These are phyloP conservation scores for Lepidurus couesii DNA, from an alignment of 1,140 invertebrate genomes.

Conservation along the genomic window DNA sequence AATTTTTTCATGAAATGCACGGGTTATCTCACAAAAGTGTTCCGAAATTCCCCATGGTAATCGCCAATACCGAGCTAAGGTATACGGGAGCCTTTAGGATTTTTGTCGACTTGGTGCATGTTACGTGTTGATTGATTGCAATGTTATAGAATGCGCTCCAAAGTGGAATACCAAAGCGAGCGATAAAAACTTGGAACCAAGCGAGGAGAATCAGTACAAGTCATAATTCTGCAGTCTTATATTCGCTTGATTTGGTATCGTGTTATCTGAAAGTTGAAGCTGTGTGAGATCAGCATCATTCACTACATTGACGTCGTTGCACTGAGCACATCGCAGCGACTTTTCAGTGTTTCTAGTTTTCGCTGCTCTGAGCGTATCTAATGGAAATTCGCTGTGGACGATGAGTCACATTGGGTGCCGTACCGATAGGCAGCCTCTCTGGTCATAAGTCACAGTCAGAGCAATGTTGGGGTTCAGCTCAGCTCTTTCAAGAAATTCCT, in stretches of 20 bases:
- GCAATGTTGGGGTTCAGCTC: not conserved
- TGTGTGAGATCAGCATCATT: not conserved
- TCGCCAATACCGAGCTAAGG: too few relatives aligned
- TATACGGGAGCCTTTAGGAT: too few relatives aligned
- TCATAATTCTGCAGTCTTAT: not conserved
- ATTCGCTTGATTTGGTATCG: not conserved
- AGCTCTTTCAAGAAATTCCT: not conserved
- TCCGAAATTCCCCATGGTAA: too few relatives aligned
- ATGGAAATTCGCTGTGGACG: conserved; percentile 21
- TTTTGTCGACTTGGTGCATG: not conserved
- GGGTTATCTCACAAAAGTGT: too few relatives aligned
- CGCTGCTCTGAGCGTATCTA: not conserved
- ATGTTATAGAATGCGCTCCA: not conserved
- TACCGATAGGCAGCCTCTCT: not conserved
- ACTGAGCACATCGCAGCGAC: not conserved
- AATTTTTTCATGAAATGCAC: too few relatives aligned
- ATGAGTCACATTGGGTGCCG: not conserved
- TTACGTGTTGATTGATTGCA: not conserved
- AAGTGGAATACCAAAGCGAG: too few relatives aligned
- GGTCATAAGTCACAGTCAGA: not conserved
- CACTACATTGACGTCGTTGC: not conserved
- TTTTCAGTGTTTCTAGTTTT: not conserved
- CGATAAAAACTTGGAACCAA: not conserved
- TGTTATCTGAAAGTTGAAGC: conserved; percentile 3
- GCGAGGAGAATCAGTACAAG: not conserved